Evolutionary conservation across 2,888 invertebrate species (phyloP).

Genomic region (Diachrysia chrysitis): DNA sequence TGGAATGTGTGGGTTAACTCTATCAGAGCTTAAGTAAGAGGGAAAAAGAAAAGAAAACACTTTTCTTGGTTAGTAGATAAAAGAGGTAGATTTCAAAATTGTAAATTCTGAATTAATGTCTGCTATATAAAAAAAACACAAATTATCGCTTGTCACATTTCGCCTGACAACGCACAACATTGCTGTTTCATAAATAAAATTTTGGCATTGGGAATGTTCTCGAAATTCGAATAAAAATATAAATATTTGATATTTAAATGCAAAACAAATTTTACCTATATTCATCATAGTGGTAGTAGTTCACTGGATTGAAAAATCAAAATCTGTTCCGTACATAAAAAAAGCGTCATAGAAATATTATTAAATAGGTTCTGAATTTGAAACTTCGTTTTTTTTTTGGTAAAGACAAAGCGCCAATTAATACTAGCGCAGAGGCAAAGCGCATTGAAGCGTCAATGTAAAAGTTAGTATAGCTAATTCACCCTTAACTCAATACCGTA

Average conservation of each 20-base stretch:
- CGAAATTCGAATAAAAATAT: not conserved
- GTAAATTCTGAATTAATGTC: no score
- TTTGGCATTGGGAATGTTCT: not conserved
- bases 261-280: not conserved
- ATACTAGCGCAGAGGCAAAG: no score
- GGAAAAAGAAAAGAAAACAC: no score
- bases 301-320: not conserved
- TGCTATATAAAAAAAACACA: not conserved
- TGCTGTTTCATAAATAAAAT: conserved; percentile 2
- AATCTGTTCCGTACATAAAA: no score
- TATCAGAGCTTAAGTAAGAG: not conserved
- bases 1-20: not conserved
- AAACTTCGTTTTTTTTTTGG: not conserved
- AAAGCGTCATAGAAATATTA: no score
- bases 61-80: no score
- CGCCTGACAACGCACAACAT: not conserved
- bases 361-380: no score
- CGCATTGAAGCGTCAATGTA: not conserved
- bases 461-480: no score
- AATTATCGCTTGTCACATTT: not conserved
- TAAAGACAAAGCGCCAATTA: no score
- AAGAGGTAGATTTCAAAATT: no score
- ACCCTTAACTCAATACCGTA: no score
- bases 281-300: not conserved
- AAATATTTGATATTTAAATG: conserved; percentile 1